Base-by-base conservation (phyloP, 1,140 invertebrate species). In the Galleria mellonella region DNA sequence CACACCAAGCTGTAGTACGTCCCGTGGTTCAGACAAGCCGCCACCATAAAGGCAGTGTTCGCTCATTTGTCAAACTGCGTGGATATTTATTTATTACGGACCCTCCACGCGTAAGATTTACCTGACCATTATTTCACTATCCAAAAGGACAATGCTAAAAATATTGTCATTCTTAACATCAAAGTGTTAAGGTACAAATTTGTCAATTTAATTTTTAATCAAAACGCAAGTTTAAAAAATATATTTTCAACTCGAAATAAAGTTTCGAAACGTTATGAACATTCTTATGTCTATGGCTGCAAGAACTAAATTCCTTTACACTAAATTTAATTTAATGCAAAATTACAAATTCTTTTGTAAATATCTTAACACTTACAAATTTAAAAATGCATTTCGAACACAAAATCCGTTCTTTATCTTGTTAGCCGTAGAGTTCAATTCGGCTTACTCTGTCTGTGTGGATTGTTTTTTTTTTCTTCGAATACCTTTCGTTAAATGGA, bases 61-160 rank as follows among this genome's bases (percentile, higher is more conserved):
- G 30, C 65, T 83, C 75, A 83, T 83, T 83, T 83, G 78, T 83
- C 75, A 83, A 69, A 55, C 48, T 35, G 46, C 58, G 60, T 75
- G 67, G 75, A 83, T 83, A 77, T 70, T 83, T 79, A 76, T 79
- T 74, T 79, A 83, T 79, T 62, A 48, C 51, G 46, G 78, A 83
- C 75, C 78, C 72, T 63, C 72, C 72, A 54, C 72, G 67, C 49
- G 51, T 59, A 64, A 71, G 56, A 61, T 67, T 72, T 82, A 76
- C 69, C 69, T 69, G 60, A 49, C 39, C 46, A 43, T 45, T 54
- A 38, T 44, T n/a, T 15, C 39, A 47, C 23, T 40, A 56, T 48
- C 33, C 32, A 14, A 31, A 1, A 9, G 9, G 9, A 11, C 12
- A 31, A 33, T 31, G 17, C 23, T 8, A 10, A 31, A 32, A 44